Conservation (phyloP, 2,113 vertebrate species). For the Ochotona curzoniae region DNA sequence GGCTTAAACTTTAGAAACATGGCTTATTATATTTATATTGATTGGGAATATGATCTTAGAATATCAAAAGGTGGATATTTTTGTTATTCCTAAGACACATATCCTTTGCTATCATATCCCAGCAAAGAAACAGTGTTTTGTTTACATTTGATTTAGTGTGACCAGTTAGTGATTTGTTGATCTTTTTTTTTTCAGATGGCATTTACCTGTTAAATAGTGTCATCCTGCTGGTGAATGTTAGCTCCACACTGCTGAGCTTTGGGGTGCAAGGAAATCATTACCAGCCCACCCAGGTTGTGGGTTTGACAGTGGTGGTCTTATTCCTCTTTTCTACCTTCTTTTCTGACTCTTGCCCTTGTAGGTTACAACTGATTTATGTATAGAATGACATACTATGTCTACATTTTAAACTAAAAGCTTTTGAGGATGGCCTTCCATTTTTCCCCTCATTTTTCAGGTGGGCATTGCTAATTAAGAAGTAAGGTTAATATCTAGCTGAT, state of each 20-base stretch:
- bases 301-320: background rate
- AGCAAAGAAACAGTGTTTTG: background rate
- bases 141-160: background rate
- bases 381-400: background rate
- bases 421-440: background rate
- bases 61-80: background rate
- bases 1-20: background rate
- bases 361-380: background rate
- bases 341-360: background rate
- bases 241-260: background rate
- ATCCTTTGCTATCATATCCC: background rate
- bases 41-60: background rate
- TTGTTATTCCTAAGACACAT: background rate
- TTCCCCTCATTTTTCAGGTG: background rate
- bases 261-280: background rate
- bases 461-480: background rate
- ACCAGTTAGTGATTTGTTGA: background rate
- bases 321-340: background rate
- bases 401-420: background rate
- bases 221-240: background rate
- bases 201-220: background rate
- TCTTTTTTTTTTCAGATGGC: background rate
- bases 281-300: background rate
- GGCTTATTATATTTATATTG: background rate
- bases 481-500: background rate